Evolutionary conservation across 1,140 invertebrate genomes (phyloP), one percentile per base, ranked within the genome.

Genomic region (Cyrtorhinus lividipennis): DNA sequence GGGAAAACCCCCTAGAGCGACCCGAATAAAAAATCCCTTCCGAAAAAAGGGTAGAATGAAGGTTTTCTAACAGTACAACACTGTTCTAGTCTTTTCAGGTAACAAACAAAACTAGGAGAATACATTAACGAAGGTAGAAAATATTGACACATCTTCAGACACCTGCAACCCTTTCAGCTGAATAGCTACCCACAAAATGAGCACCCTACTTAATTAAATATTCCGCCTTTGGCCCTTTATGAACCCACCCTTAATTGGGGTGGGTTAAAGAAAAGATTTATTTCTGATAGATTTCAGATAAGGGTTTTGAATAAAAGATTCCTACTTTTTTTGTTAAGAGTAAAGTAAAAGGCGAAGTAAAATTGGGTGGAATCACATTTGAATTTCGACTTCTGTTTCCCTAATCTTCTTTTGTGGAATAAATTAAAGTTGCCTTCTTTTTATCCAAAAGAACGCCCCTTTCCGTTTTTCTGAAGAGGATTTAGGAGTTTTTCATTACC

Each of bases 271-370:
- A 12, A 5, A 20, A 15, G 48, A 53, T 53, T 53, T 53, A 53
- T 53, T 20, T 53, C 12, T 53, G 48, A 53, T 53, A 22, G 10
- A 22, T 15, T 38, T 53, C 48, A 20, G 48, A 53, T 38, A 53
- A 53, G 12, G 48, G 8, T 53, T 53, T 53, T 53, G 48, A 53
- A 53, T 53, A 53, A 53, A 53, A 53, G 48, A 53, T 53, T 53
- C 18, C 10, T 13, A 53, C 20, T 20, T 10, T 38, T 38, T 38
- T 38, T 38, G 30, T 38, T 38, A 5, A 5, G 30, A 38, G 15
- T 15, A 15, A 38, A 38, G 15, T 8, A 8, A 38, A 38, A 38
- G 15, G 15, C 30, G 30, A 5, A 38, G 30, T 15, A 8, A 15
- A 8, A 38, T 8, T 38, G 15, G 30, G 30, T 5, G 30, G 30